phyloP scores from a whole-genome alignment of 1,140 invertebrate species.

The Caenorhabditis latens region DNA sequence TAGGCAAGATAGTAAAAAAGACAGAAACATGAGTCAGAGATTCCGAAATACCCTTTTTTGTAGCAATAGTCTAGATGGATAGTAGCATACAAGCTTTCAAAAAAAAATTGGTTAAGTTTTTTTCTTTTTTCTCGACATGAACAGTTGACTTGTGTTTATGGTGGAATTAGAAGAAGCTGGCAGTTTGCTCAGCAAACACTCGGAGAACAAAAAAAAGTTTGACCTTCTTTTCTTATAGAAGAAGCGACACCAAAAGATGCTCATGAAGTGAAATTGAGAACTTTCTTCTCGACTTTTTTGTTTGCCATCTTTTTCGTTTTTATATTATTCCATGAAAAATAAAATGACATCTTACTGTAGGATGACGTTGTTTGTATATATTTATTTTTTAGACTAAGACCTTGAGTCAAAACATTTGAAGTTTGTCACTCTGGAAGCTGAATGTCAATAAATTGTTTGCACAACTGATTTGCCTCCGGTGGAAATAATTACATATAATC shows the following conservation, averaged over 20 bases:
- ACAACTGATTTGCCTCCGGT: slow-evolving; percentile 7
- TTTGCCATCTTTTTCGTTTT: background rate
- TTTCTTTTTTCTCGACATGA: background rate
- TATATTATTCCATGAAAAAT: background rate
- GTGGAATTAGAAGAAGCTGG: slow-evolving; percentile 38
- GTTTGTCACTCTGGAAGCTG: background rate
- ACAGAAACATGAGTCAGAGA: slow-evolving; percentile 28
- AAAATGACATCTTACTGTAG: slow-evolving; percentile 13
- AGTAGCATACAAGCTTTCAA: background rate
- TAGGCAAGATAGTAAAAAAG: background rate
- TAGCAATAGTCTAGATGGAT: slow-evolving; percentile 1
- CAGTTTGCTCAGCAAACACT: slow-evolving; percentile 46
- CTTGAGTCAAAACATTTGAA: background rate
- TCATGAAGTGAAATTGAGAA: slow-evolving; percentile 49
- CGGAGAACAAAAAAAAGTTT: slow-evolving; percentile 40
- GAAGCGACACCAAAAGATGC: background rate
- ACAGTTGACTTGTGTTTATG: slow-evolving; percentile 50
- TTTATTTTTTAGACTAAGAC: background rate
- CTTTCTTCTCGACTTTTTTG: background rate
- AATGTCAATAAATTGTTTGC: background rate
- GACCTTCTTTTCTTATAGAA: slow-evolving; percentile 33
- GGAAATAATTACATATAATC: background rate
- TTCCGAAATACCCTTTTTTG: slow-evolving; percentile 2
- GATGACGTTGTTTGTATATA: background rate
- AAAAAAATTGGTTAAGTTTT: background rate